These are phyloP conservation scores for Trachelus stipa DNA, from an alignment of 2,888 invertebrate species.

Conservation along the genomic window DNA sequence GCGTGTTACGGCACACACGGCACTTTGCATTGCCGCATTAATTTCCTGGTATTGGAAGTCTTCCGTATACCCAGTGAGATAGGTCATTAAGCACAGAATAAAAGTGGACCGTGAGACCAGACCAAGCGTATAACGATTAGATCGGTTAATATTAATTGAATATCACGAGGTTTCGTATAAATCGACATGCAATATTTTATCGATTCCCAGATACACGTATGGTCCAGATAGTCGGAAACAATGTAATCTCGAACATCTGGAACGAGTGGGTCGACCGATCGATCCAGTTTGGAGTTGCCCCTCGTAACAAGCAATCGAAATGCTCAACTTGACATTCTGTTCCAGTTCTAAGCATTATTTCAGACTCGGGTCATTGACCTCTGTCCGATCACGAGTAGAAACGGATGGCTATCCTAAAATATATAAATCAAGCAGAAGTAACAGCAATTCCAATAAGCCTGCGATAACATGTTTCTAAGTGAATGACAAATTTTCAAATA, in stretches of 20 bases:
- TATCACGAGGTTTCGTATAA: constrained; percentile 16
- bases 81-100: not conserved
- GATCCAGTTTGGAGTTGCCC: not conserved
- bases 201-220: constrained; percentile 12
- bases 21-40: not conserved
- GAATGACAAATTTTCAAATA: not conserved
- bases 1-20: not conserved
- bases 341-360: not conserved
- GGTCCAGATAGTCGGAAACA: constrained; percentile 33
- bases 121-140: constrained; percentile 6
- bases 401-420: not conserved
- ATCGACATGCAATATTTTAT: too few relatives aligned
- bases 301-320: not conserved
- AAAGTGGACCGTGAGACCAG: constrained; percentile 33
- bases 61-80: not conserved
- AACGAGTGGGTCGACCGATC: constrained; percentile 20
- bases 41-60: not conserved
- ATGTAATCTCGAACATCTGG: constrained; percentile 38
- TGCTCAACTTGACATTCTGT: not conserved
- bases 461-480: not conserved
- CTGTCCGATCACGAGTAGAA: constrained; percentile 17
- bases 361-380: constrained; percentile 4
- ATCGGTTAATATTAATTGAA: constrained; percentile 28
- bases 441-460: not conserved
- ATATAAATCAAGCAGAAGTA: not conserved